Percentiles rank a stretch among this genome's conserved stretches.
phyloP scores from a whole-genome alignment of 2,113 vertebrate genomes.

The Mesitornis unicolor region DNA sequence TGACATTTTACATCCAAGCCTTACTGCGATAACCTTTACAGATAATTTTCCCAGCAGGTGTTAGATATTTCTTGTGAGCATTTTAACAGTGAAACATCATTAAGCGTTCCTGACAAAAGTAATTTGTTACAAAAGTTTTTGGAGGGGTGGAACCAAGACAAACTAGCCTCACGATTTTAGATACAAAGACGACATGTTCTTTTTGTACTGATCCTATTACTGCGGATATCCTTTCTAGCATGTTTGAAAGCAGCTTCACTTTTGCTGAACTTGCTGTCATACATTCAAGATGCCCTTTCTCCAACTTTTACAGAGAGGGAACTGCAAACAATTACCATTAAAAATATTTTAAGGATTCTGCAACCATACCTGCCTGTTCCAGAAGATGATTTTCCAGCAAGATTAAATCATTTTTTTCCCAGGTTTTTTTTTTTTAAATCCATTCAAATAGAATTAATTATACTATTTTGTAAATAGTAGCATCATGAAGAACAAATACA shows the following conservation, averaged over 20 bases:
- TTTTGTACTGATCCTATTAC: constrained; percentile 36
- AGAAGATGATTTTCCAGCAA: background rate
- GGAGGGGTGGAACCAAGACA: constrained; percentile 27
- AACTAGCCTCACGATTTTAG: constrained; percentile 31
- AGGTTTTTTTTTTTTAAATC: background rate
- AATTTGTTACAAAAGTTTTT: constrained; percentile 56
- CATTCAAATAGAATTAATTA: background rate
- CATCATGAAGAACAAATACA: background rate
- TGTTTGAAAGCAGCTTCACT: background rate
- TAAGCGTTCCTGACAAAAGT: constrained; percentile 41
- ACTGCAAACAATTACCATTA: background rate
- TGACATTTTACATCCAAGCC: constrained; percentile 49
- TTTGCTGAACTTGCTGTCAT: background rate
- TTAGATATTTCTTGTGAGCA: constrained; percentile 49
- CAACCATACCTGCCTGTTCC: background rate
- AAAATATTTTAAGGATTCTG: background rate
- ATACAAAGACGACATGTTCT: background rate
- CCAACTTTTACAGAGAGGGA: background rate
- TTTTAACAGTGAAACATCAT: constrained; percentile 59
- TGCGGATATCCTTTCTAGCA: background rate
- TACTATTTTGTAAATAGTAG: background rate
- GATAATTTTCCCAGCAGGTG: constrained; percentile 66
- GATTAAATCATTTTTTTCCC: background rate
- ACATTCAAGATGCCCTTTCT: background rate
- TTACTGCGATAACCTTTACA: constrained; percentile 54